phyloP scores from a whole-genome alignment of 2,113 vertebrate genomes.

The Romanogobio albipinnatus region DNA sequence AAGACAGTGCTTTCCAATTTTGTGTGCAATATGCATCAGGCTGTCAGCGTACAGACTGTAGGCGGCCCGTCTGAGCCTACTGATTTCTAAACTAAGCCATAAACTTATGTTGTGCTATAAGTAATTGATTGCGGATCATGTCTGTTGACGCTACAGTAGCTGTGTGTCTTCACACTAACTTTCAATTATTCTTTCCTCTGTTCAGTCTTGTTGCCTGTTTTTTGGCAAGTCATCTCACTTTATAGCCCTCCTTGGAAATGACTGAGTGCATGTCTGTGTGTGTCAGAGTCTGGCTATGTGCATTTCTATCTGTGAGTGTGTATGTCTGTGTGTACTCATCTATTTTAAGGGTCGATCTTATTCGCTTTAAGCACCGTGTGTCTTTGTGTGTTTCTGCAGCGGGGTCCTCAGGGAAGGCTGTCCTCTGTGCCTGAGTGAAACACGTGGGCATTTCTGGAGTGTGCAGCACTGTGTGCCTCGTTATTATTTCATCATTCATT shows the following conservation, averaged over 20 bases:
- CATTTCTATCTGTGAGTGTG: slow-evolving; percentile 12
- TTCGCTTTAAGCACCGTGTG: slow-evolving; percentile 42
- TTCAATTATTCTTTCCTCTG: slow-evolving; percentile 30
- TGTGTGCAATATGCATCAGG: slow-evolving; percentile 6
- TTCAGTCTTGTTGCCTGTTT: slow-evolving; percentile 36
- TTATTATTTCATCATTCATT: slow-evolving; percentile 66
- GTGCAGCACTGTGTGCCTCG: slow-evolving; percentile 48
- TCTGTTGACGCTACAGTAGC: slow-evolving; percentile 13
- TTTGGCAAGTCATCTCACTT: slow-evolving; percentile 24
- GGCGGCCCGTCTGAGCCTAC: neutral
- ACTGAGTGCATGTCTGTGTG: slow-evolving; percentile 51
- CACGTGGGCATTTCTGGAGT: slow-evolving; percentile 54
- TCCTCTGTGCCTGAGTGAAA: slow-evolving; percentile 44
- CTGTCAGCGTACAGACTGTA: neutral
- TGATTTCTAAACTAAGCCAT: neutral
- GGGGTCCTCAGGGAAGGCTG: slow-evolving; percentile 43
- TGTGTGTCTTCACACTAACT: slow-evolving; percentile 12
- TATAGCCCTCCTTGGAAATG: slow-evolving; percentile 24
- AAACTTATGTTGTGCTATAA: neutral
- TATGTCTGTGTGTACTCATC: slow-evolving; percentile 30
- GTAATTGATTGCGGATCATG: slow-evolving; percentile 7
- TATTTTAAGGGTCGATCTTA: slow-evolving; percentile 58
- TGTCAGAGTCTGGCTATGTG: slow-evolving; percentile 38
- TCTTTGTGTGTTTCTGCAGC: slow-evolving; percentile 18
- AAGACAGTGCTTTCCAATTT: slow-evolving; percentile 14